A percentile compares a stretch with the other conserved stretches of the same genome.
These are phyloP conservation scores for Drosophila greeni DNA, from an alignment of 2,888 invertebrate species.

Conservation along the genomic window DNA sequence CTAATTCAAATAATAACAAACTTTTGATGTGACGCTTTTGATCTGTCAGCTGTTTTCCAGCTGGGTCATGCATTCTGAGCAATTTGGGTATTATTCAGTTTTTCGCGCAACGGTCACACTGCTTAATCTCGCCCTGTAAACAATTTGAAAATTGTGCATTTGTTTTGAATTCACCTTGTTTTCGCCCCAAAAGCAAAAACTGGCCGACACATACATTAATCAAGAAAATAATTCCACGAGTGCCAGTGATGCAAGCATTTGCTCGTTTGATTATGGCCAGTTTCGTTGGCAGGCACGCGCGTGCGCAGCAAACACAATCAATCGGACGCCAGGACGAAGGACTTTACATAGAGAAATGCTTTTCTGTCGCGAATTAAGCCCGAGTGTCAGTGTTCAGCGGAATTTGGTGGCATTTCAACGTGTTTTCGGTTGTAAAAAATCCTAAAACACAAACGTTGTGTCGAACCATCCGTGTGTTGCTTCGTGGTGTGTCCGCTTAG, in stretches of 20 bases:
- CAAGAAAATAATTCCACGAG: no score
- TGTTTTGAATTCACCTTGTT: neutral
- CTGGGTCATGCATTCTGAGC: neutral
- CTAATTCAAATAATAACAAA: neutral
- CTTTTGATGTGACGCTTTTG: neutral
- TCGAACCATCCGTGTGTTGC: conserved; percentile 29
- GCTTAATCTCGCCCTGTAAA: neutral
- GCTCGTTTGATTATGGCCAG: conserved; percentile 12
- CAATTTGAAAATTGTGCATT: conserved; percentile 3
- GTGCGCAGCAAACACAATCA: conserved; percentile 12
- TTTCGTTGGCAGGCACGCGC: conserved; percentile 18
- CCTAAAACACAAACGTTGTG: conserved; percentile 15
- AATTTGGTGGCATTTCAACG: conserved; percentile 52
- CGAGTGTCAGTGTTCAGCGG: conserved; percentile 56
- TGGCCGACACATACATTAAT: neutral
- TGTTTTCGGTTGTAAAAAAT: conserved; percentile 34
- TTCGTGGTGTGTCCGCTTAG: no score
- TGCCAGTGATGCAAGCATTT: neutral
- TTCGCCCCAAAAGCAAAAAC: neutral
- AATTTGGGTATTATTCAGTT: neutral
- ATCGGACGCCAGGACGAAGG: conserved; percentile 39
- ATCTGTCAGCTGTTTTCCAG: conserved; percentile 1
- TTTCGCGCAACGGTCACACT: conserved; percentile 1
- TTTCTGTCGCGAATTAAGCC: conserved; percentile 9
- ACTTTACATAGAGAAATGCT: conserved; percentile 32